Evolutionary conservation across 2,797 vertebrate genomes (phyloP), one percentile per base, ranked within the genome.

Genomic region (Enteromius paludinosus): DNA sequence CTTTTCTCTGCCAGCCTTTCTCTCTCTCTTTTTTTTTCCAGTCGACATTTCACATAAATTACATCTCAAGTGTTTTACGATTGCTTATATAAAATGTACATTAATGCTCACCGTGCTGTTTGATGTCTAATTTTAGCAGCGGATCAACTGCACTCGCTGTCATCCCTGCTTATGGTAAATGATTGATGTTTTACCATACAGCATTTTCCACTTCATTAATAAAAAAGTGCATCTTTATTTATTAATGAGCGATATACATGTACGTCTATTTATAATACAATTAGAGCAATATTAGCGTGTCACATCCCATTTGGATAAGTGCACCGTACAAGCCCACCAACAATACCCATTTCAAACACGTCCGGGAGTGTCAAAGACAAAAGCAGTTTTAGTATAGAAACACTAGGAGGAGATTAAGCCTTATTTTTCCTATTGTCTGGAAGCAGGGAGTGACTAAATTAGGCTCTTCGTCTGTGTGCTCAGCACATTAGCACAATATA

Each of bases 201-300:
- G 88, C 90, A 89, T 93, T 94, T 94, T 95, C 91, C 90, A 92
- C 89, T 93, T 94, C 91, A 93, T 94, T 94, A 93, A 92, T 93
- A 94, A 93, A 92, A 92, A 92, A 90, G 87, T 43, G 87, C 90
- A 90, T 91, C 90, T 92, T 94, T 93, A 93, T 93, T 93, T 93
- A 93, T 93, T 93, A 92, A 94, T 93, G 91, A 83, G 79, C 90
- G 88, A 92, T 92, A 93, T 91, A 92, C 92, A 92, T n/a, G 66
- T 90, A 91, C 90, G 91, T 92, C 89, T 91, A 92, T 94, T 93
- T 92, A 92, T 92, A 90, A 92, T 92, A 91, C 90, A 93, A 93
- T 94, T 93, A 93, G 89, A 79, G 78, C 78, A 43, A 89, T 89
- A 88, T 91, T 88, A 85, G 62, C 76, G 79, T 87, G 90, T 91